Evolutionary conservation across 2,797 vertebrate genomes (phyloP).

Genomic region (Myripristis jacobus): DNA sequence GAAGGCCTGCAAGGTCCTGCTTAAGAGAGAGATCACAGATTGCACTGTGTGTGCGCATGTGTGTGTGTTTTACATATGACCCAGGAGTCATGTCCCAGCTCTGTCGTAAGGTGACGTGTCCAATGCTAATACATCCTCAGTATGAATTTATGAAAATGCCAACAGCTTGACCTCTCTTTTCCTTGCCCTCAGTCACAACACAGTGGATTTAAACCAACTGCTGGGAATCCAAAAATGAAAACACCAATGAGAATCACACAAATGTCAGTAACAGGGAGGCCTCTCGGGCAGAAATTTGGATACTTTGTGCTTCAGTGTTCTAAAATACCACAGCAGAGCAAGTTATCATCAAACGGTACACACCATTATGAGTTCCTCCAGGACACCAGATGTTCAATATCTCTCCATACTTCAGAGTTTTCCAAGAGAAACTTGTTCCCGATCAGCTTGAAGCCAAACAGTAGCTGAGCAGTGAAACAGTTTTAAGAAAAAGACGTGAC

Average conservation of each 20-base stretch:
- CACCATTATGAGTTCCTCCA: constrained; percentile 45
- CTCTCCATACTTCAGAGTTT: constrained; percentile 48
- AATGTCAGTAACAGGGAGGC: constrained; percentile 32
- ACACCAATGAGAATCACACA: constrained; percentile 35
- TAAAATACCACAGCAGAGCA: constrained; percentile 28
- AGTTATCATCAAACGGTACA: constrained; percentile 41
- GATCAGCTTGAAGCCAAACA: constrained; percentile 47
- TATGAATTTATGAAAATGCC: constrained; percentile 22
- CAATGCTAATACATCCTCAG: constrained; percentile 26
- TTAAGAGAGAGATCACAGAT: constrained; percentile 45
- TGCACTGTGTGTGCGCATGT: constrained; percentile 10
- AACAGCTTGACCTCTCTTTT: constrained; percentile 41
- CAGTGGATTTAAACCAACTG: constrained; percentile 35
- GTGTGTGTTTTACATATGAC: constrained; percentile 46
- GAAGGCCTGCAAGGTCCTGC: constrained; percentile 33
- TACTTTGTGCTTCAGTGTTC: constrained; percentile 19
- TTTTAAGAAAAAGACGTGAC: constrained; percentile 10
- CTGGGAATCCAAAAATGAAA: constrained; percentile 38
- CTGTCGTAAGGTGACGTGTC: constrained; percentile 9
- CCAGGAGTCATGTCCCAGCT: constrained; percentile 32
- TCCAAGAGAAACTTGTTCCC: constrained; percentile 23
- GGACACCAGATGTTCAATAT: constrained; percentile 54
- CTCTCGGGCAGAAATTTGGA: constrained; percentile 3
- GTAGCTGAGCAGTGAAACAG: constrained; percentile 27
- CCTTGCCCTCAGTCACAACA: constrained; percentile 31